Evolutionary conservation across 2,797 vertebrate species (phyloP), one percentile per base, ranked within the genome.

Genomic region (Ctenopoma kingsleyae): DNA sequence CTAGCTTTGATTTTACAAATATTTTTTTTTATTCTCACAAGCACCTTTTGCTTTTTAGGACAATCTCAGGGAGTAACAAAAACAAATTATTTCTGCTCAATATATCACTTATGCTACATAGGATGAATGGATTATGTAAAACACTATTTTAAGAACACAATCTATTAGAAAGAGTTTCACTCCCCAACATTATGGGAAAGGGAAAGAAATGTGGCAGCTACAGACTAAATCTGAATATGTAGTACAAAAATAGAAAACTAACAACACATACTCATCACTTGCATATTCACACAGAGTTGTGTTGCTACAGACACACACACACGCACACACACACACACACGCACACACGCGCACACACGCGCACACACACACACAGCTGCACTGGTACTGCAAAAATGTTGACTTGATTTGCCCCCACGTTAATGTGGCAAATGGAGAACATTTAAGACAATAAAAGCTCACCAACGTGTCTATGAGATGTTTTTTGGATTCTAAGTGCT

Each of bases 401-500:
- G 7, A 36, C 35, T 36, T 36, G 35, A 36, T 3, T 36, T 9
- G 9, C 6, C 5, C 23, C 8, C 9, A 44, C 17, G 40, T 25
- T n/a, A 25, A 4, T n/a, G 19, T 12, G 43, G 16, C 32, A n/a
- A 22, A 56, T 16, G 51, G 41, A 19, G 44, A 35, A 11, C 19
- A 43, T 23, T 23, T 6, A 32, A 12, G 6, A 41, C 9, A 32
- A 43, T 2, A 25, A 23, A 53, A 40, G 1, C 87, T 90, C 38
- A 93, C 92, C 89, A 89, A 48, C 0, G 84, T 67, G 1, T 20
- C 16, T 36, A 89, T 56, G 32, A 88, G 25, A 63, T 93, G 92
- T 25, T 77, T 76, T 7, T 0, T 6, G 5, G 87, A 87, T 11
- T 23, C 4, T 1, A 92, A 52, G 63, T 93, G 92, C 11, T 36